Base-by-base conservation (phyloP, 2,888 invertebrate genomes). In the Hyposoter didymator region DNA sequence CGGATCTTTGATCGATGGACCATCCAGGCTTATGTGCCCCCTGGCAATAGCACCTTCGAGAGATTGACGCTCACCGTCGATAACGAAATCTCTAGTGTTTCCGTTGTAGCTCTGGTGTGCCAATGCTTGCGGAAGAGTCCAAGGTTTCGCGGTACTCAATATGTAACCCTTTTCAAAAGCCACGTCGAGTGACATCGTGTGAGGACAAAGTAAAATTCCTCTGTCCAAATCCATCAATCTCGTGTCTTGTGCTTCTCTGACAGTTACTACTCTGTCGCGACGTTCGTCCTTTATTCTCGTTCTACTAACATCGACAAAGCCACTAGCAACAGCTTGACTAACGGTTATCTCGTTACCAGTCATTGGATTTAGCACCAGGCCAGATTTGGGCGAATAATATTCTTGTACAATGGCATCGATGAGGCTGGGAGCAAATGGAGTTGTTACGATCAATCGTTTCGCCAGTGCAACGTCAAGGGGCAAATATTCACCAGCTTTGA, bases 101-200 rank as follows among this genome's bases (percentile, higher is more conserved):
- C 96, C 95, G 91, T 98, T 96, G 92, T 98, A 98, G 59, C 97
- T 95, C 85, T 97, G 97, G 93, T 97, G 96, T 39, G 97, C 96
- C 78, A 98, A 94, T 17, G 97, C 97, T 94, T 98, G 97, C 92
- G 97, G 97, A 84, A 98, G 94, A 0, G 97, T 97, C 95, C 97
- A 96, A 0, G 98, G 98, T 90, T 97, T 96, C 78, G 96, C 95
- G 45, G 97, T 97, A 90, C 97, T 97, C 45, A 98, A 94, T 62
- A 98, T 95, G 91, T 97, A 97, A 8, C 98, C 98, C 92, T 97
- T 97, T 74, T 97, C 96, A 89, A 96, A 96, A 2, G 98, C 98
- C 89, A 97, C 96, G 93, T 97, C 97, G 59, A 98, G 94, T 76
- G 96, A 96, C 91, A 97, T 95, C 1, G 92, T 88, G 86, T 95